Conservation (phyloP, 2,113 vertebrate species). For the Acrocephalus kingi region DNA sequence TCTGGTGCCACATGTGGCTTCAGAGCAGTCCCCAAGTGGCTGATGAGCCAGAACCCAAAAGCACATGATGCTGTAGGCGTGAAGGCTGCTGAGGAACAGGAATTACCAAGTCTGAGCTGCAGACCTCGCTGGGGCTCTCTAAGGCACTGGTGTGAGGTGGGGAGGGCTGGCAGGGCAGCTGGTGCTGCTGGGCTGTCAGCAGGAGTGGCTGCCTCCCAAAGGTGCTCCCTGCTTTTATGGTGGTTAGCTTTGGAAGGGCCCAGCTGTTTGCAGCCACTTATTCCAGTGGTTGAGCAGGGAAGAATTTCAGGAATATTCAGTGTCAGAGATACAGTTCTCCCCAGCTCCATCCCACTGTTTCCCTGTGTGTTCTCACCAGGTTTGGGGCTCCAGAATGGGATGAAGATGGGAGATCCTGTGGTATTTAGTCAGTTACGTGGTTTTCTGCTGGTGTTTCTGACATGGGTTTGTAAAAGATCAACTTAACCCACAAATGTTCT, state of each 20-base stretch:
- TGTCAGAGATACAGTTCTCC: not conserved
- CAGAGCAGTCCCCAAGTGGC: not conserved
- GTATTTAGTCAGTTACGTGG: accelerated
- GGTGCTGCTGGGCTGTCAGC: not conserved
- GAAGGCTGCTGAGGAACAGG: not conserved
- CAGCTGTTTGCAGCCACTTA: not conserved
- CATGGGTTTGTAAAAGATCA: not conserved
- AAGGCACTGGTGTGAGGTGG: not conserved
- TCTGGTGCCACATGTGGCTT: not conserved
- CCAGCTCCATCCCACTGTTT: not conserved
- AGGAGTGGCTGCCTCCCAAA: not conserved
- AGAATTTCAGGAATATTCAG: not conserved
- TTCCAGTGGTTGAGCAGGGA: not conserved
- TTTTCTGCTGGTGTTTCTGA: not conserved
- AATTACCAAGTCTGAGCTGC: not conserved
- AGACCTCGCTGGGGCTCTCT: not conserved
- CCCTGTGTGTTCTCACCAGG: accelerated
- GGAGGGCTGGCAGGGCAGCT: not conserved
- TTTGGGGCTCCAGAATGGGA: not conserved
- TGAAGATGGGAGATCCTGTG: not conserved
- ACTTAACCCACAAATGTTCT: not conserved
- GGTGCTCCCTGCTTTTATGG: not conserved
- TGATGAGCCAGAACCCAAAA: not conserved
- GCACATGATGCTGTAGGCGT: not conserved
- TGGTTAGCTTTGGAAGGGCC: not conserved